Percentiles rank a stretch among this genome's conserved stretches.
Evolutionary conservation across 2,113 vertebrate species (phyloP).

Genomic region (Crotalus viridis): DNA sequence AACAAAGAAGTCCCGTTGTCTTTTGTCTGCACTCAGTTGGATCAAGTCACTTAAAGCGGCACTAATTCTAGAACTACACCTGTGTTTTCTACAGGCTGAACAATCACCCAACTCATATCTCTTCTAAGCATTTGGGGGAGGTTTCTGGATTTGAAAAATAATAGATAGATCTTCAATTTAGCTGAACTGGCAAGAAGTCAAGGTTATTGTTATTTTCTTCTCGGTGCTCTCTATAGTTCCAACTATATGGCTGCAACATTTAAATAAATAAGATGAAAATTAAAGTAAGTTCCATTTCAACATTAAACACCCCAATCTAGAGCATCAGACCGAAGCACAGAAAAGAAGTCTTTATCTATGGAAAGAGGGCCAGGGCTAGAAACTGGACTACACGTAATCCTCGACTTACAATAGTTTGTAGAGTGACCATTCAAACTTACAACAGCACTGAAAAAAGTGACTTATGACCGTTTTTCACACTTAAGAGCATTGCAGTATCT

Average conservation of each 20-base stretch:
- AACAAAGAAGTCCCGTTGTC: too few species aligned
- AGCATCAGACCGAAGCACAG: neutral
- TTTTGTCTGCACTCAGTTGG: neutral
- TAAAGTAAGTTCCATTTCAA: neutral
- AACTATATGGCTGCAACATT: neutral
- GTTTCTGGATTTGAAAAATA: neutral
- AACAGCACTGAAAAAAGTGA: neutral
- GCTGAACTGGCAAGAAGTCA: neutral
- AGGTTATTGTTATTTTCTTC: neutral
- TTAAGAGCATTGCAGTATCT: neutral
- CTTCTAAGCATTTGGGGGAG: neutral
- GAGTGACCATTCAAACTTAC: neutral
- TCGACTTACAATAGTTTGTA: neutral
- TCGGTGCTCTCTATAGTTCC: neutral
- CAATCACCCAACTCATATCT: neutral
- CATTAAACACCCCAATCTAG: neutral
- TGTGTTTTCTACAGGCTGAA: neutral
- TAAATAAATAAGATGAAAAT: neutral
- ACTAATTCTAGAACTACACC: neutral
- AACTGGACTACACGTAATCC: neutral
- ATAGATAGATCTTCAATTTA: neutral
- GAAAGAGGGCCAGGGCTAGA: neutral
- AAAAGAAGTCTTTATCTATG: neutral
- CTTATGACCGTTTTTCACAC: too few species aligned
- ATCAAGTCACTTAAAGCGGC: neutral